Percentiles rank a stretch among this genome's conserved stretches.
Evolutionary conservation across 2,797 vertebrate genomes (phyloP).

Genomic region (Tapera naevia): DNA sequence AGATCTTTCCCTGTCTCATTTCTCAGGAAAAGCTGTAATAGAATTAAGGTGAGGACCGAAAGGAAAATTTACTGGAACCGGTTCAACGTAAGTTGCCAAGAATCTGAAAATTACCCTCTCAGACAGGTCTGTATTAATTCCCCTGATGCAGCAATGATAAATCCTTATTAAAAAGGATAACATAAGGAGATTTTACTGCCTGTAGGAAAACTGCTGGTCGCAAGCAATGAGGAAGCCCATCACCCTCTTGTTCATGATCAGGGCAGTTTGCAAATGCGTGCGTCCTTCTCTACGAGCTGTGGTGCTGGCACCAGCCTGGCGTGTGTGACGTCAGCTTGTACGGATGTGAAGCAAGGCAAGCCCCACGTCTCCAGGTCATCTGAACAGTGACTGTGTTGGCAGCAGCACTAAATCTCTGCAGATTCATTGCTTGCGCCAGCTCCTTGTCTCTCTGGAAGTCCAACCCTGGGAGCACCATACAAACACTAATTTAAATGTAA

Average conservation of each 20-base stretch:
- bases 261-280: rapidly evolving
- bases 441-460: not conserved
- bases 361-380: not conserved
- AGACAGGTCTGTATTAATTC: conserved; percentile 12
- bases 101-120: conserved; percentile 41
- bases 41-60: conserved; percentile 26
- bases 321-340: rapidly evolving
- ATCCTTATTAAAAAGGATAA: conserved; percentile 42
- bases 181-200: conserved; percentile 17
- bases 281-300: rapidly evolving
- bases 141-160: conserved; percentile 36
- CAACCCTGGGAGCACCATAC: not conserved
- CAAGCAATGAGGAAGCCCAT: not conserved
- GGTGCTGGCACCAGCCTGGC: not conserved
- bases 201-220: not conserved
- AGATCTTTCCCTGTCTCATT: not conserved
- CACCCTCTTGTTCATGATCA: not conserved
- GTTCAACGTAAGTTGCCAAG: not conserved
- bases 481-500: not conserved
- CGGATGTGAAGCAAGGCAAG: not conserved
- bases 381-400: not conserved
- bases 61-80: not conserved
- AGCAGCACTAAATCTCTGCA: not conserved
- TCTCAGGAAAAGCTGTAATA: conserved; percentile 12
- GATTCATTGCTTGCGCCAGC: not conserved